Percentiles rank a stretch among this genome's conserved stretches.
phyloP scores from a whole-genome alignment of 2,797 vertebrate species.

The Tamandua tetradactyla region DNA sequence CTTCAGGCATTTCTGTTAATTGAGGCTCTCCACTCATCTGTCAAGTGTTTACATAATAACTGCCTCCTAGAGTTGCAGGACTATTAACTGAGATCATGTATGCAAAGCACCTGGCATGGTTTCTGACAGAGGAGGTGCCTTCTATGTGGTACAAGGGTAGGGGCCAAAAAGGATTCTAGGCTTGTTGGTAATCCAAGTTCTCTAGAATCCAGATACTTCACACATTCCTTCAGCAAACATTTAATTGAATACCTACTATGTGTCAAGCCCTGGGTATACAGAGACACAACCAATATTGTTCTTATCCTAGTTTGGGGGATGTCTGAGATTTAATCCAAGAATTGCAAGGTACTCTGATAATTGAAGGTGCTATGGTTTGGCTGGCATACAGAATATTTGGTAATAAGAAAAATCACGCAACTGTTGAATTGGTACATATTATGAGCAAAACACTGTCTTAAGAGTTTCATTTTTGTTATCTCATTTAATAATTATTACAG shows the following conservation, averaged over 20 bases:
- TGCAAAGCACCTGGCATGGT: background rate
- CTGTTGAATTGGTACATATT: background rate
- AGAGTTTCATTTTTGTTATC: background rate
- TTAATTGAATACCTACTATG: slow-evolving; percentile 15
- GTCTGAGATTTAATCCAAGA: background rate
- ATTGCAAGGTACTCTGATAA: background rate
- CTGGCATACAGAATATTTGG: background rate
- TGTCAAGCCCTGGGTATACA: background rate
- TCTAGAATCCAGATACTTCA: background rate
- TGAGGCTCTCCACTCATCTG: slow-evolving; percentile 15
- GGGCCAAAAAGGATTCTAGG: background rate
- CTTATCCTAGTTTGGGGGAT: background rate
- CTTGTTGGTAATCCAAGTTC: background rate
- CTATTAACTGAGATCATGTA: background rate
- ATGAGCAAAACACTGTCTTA: background rate
- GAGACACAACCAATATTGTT: background rate
- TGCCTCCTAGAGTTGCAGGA: background rate
- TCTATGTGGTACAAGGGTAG: background rate
- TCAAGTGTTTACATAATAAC: slow-evolving; percentile 27
- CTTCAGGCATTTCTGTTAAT: slow-evolving; percentile 42
- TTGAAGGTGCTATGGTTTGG: background rate
- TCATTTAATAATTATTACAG: background rate
- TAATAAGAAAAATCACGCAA: background rate
- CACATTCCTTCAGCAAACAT: background rate
- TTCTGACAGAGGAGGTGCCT: background rate